Percentiles rank a stretch among this genome's conserved stretches.
Evolutionary conservation across 1,140 invertebrate species (phyloP).

Genomic region (Ceratina calcarata): DNA sequence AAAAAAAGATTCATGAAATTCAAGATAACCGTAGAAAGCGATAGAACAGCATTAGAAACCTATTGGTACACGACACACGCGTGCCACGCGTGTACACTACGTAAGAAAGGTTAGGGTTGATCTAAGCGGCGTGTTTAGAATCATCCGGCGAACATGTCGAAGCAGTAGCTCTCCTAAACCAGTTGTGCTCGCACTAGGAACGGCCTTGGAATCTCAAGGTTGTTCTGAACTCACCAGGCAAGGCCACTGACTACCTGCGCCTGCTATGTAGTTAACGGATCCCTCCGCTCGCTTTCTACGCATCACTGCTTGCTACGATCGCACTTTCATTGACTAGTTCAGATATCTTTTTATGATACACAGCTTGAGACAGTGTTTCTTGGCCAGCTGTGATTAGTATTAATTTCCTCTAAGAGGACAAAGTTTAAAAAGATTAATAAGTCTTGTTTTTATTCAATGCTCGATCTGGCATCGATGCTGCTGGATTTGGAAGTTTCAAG

Average conservation of each 20-base stretch:
- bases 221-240: conserved; percentile 52
- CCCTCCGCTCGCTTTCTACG: conserved; percentile 9
- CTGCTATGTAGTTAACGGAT: not conserved
- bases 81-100: conserved; percentile 20
- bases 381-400: too few relatives aligned
- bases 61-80: not conserved
- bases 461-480: too few relatives aligned
- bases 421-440: too few relatives aligned
- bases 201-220: conserved; percentile 57
- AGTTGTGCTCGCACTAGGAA: conserved; percentile 45
- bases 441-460: too few relatives aligned
- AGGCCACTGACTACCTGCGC: conserved; percentile 41
- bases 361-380: too few relatives aligned
- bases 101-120: conserved; percentile 63
- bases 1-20: not conserved
- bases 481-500: too few relatives aligned
- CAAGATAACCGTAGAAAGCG: too few relatives aligned
- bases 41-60: not conserved
- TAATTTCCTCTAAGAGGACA: too few relatives aligned
- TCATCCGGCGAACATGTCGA: conserved; percentile 69
- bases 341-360: too few relatives aligned
- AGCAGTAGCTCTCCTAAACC: conserved; percentile 61
- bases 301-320: not conserved
- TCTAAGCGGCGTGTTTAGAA: conserved; percentile 72
- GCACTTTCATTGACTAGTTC: not conserved